Percentiles rank a stretch among this genome's conserved stretches.
Evolutionary conservation across 2,888 invertebrate genomes (phyloP).

Genomic region (Cephonodes hylas): DNA sequence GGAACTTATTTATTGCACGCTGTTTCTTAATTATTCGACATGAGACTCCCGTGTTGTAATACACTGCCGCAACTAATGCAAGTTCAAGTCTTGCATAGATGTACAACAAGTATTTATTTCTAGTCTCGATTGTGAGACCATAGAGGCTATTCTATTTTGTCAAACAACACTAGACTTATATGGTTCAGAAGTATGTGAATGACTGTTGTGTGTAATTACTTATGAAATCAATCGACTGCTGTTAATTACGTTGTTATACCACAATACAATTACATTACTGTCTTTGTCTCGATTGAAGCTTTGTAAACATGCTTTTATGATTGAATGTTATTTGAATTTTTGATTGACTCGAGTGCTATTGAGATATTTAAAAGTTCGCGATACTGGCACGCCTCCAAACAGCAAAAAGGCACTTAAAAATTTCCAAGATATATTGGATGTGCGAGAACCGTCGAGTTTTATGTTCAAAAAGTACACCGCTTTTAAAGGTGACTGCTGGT

Average conservation of each 20-base stretch:
- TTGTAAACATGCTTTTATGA: not conserved
- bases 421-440: not conserved
- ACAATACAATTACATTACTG: conserved; percentile 17
- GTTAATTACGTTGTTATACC: conserved; percentile 18
- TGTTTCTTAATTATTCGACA: conserved; percentile 24
- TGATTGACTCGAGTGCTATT: not conserved
- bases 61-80: too few relatives aligned
- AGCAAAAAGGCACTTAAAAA: not conserved
- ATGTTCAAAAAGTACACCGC: not conserved
- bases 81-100: too few relatives aligned
- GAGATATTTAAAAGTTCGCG: not conserved
- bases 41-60: too few relatives aligned
- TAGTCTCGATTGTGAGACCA: too few relatives aligned
- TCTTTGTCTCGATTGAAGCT: conserved; percentile 8
- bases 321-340: conserved; percentile 15
- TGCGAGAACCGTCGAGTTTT: not conserved
- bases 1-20: conserved; percentile 25
- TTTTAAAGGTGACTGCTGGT: not conserved
- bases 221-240: conserved; percentile 33
- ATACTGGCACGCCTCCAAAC: not conserved
- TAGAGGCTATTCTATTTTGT: too few relatives aligned
- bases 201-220: too few relatives aligned
- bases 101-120: too few relatives aligned
- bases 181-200: too few relatives aligned
- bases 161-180: too few relatives aligned